Percentiles rank a stretch among this genome's conserved stretches.
Evolutionary conservation across 2,888 invertebrate species (phyloP).

Genomic region (Temnothorax rugatulus): DNA sequence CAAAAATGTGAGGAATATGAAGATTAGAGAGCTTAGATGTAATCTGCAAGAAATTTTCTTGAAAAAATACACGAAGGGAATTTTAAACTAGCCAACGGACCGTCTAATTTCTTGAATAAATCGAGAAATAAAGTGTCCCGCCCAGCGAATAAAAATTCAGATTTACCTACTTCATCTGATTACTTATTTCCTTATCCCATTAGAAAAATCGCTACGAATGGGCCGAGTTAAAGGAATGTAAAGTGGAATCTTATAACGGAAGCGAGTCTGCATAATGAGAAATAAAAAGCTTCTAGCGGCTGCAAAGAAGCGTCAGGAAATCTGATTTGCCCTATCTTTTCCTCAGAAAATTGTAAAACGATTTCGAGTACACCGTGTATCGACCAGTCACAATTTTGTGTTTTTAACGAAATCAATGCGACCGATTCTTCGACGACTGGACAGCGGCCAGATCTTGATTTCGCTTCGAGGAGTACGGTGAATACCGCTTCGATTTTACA

Average conservation of each 20-base stretch:
- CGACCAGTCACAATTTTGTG: conserved; percentile 68
- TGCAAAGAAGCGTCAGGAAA: conserved; percentile 18
- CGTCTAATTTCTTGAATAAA: conserved; percentile 43
- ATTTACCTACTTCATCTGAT: conserved; percentile 35
- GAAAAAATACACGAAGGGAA: conserved; percentile 23
- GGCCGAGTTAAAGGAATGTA: conserved; percentile 30
- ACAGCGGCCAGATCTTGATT: conserved; percentile 73
- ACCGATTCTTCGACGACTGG: conserved; percentile 67
- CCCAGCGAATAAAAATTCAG: conserved; percentile 37
- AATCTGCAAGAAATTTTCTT: neutral
- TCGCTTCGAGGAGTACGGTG: conserved; percentile 51
- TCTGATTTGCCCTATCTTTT: conserved; percentile 23
- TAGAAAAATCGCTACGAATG: conserved; percentile 38
- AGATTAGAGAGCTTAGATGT: conserved; percentile 20
- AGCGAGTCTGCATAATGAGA: conserved; percentile 37
- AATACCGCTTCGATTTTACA: conserved; percentile 59
- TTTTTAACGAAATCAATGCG: conserved; percentile 75
- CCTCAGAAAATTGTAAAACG: conserved; percentile 12
- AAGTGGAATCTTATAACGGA: conserved; percentile 40
- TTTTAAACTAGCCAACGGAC: conserved; percentile 21
- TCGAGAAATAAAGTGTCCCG: conserved; percentile 28
- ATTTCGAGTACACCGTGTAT: conserved; percentile 42
- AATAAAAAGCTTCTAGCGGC: conserved; percentile 22
- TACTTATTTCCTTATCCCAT: conserved; percentile 49
- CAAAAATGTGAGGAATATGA: neutral